A percentile compares a stretch with the other conserved stretches of the same genome.
Conservation (phyloP, 2,113 vertebrate species). For the Sorex fumeus region DNA sequence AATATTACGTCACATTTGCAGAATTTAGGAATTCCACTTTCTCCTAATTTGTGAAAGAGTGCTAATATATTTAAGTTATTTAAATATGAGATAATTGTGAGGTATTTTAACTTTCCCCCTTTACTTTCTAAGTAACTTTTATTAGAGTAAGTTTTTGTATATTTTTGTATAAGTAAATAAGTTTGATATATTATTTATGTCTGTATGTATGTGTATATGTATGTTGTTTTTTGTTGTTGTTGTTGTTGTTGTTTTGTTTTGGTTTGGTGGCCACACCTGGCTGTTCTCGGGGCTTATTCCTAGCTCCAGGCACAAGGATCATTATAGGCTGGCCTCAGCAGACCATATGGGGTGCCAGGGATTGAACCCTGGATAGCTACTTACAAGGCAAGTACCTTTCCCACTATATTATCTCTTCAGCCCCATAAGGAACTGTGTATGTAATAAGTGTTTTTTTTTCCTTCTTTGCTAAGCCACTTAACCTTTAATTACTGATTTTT, state of each 20-base stretch:
- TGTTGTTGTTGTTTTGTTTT: too few species aligned
- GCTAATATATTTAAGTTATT: constrained; percentile 72
- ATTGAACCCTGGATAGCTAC: too few species aligned
- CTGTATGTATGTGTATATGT: too few species aligned
- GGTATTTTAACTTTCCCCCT: constrained; percentile 29
- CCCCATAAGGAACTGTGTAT: background rate
- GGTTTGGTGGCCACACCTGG: too few species aligned
- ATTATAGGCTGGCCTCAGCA: too few species aligned
- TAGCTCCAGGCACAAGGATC: background rate
- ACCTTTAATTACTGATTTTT: constrained; percentile 45
- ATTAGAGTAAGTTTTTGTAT: constrained; percentile 58
- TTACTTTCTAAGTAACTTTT: constrained; percentile 48
- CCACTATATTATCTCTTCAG: background rate
- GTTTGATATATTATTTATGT: too few species aligned
- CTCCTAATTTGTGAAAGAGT: constrained; percentile 82
- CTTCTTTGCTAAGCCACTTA: constrained; percentile 14
- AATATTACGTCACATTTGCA: constrained; percentile 85
- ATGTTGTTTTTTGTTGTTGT: too few species aligned
- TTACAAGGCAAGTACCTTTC: background rate
- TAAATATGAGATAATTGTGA: constrained; percentile 79
- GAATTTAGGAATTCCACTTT: constrained; percentile 88
- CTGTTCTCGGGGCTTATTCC: too few species aligned
- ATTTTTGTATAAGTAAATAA: background rate
- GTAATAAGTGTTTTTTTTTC: constrained; percentile 4
- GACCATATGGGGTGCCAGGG: too few species aligned